Percentiles rank a stretch among this genome's conserved stretches.
phyloP scores from a whole-genome alignment of 2,888 invertebrate genomes.

The Orthosia incerta region DNA sequence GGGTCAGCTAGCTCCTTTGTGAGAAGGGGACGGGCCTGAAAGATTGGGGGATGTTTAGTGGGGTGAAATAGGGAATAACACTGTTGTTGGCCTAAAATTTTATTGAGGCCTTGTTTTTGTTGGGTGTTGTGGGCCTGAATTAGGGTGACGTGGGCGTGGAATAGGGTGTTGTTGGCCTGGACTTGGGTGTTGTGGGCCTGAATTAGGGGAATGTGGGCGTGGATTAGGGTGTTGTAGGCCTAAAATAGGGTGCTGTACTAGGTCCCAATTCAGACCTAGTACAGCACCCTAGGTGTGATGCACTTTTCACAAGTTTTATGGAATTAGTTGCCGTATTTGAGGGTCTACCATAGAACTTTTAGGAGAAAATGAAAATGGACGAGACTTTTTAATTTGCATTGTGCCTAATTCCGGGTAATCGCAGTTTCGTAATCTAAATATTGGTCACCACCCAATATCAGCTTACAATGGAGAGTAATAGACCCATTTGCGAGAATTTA shows the following conservation, averaged over 20 bases:
- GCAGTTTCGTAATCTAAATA: neutral
- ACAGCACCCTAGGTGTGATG: no score
- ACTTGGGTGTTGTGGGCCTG: neutral
- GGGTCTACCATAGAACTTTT: no score
- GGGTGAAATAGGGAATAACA: neutral
- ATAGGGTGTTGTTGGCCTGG: neutral
- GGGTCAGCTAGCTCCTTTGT: conserved; percentile 96
- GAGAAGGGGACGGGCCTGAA: conserved; percentile 95
- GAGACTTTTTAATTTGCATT: no score
- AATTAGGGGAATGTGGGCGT: neutral
- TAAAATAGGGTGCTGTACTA: neutral
- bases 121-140: neutral
- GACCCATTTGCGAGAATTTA: no score
- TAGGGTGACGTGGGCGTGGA: neutral
- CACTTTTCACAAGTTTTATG: no score
- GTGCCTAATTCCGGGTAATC: no score
- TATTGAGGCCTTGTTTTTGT: no score
- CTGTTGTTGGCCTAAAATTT: no score
- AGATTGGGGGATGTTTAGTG: conserved; percentile 37
- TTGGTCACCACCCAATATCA: neutral
- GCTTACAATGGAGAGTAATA: neutral
- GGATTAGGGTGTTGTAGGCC: neutral
- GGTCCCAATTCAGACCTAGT: no score
- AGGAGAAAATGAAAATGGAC: no score
- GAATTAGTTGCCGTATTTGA: no score